Conservation (phyloP, 92 coral and sea anemone genomes). For the Porites divaricata region DNA sequence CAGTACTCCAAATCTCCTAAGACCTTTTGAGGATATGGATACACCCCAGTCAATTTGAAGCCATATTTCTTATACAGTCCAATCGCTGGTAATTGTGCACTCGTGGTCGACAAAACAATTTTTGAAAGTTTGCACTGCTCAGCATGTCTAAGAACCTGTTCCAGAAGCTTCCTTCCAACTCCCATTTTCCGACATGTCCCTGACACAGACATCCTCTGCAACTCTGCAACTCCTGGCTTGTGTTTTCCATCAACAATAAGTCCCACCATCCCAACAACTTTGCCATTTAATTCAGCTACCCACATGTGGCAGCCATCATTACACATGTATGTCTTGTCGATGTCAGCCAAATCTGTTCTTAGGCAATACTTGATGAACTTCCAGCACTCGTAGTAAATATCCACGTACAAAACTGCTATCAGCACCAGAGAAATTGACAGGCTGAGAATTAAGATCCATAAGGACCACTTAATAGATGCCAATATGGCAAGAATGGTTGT, state of each 20-base stretch:
- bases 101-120: constrained; percentile 62
- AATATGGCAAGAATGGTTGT: constrained; percentile 46
- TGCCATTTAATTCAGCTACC: constrained; percentile 68
- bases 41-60: constrained; percentile 30
- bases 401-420: constrained; percentile 60
- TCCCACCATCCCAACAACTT: constrained; percentile 81
- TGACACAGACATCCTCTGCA: constrained; percentile 78
- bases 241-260: constrained; percentile 50
- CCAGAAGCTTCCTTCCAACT: constrained; percentile 63
- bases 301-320: constrained; percentile 63
- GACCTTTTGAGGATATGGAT: constrained; percentile 62
- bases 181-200: constrained; percentile 55
- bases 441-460: constrained; percentile 58
- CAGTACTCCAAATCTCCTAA: constrained; percentile 41
- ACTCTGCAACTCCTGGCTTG: constrained; percentile 64
- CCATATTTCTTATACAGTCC: constrained; percentile 59
- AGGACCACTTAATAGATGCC: constrained; percentile 63
- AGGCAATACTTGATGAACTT: constrained; percentile 60
- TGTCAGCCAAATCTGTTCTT: constrained; percentile 64
- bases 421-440: constrained; percentile 50
- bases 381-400: constrained; percentile 57
- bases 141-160: constrained; percentile 54
- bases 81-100: constrained; percentile 61
- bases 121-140: constrained; percentile 44
- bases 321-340: constrained; percentile 57